These are phyloP conservation scores for Notothenia coriiceps DNA, from an alignment of 2,113 vertebrate genomes.

Conservation along the genomic window DNA sequence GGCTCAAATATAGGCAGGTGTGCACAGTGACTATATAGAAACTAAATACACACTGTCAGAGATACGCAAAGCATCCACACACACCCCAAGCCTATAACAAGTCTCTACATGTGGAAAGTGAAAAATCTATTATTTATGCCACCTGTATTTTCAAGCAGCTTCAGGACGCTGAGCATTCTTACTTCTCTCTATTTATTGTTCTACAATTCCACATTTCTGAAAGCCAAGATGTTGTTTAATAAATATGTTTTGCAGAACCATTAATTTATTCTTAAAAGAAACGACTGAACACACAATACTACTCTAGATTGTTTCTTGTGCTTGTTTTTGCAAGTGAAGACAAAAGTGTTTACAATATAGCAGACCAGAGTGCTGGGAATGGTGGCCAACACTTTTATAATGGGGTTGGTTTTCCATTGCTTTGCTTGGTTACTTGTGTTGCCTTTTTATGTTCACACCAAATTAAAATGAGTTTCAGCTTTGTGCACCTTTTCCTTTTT, in stretches of 20 bases:
- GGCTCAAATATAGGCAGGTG: conserved; percentile 30
- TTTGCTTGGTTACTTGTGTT: too few relatives aligned
- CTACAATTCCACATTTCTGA: neutral
- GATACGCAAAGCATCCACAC: neutral
- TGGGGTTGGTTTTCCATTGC: too few relatives aligned
- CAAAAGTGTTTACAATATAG: neutral
- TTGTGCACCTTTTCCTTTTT: neutral
- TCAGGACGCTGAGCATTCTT: neutral
- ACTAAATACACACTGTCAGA: conserved; percentile 10
- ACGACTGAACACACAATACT: neutral
- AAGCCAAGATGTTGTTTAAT: neutral
- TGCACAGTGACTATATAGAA: conserved; percentile 15
- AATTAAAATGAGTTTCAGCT: neutral
- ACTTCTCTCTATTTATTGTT: neutral
- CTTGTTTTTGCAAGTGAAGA: neutral
- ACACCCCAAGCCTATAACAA: neutral
- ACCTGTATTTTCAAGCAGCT: neutral
- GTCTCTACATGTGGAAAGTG: neutral
- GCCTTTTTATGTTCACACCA: neutral
- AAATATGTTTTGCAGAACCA: conserved; percentile 1
- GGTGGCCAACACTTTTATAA: neutral
- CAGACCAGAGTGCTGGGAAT: neutral
- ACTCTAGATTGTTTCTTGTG: too few relatives aligned
- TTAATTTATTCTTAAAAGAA: neutral
- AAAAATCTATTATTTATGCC: conserved; percentile 23